Conservation (phyloP, 1,140 invertebrate species). For the Scylla paramamosain region DNA sequence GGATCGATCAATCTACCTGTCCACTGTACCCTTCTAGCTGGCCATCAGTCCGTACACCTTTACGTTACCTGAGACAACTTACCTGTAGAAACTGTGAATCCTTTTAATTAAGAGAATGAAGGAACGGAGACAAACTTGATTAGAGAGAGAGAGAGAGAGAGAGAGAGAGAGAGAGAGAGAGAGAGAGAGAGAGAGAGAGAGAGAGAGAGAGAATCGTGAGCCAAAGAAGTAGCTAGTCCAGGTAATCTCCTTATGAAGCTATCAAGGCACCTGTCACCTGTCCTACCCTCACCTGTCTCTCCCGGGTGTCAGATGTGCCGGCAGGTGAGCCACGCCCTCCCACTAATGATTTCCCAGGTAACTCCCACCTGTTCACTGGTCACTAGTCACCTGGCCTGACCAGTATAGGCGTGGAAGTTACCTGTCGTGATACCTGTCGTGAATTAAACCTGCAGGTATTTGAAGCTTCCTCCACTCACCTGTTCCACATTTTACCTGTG, state of each 20-base stretch:
- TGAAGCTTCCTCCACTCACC: background rate
- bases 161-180: too few species aligned
- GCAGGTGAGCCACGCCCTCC: background rate
- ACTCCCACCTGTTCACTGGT: background rate
- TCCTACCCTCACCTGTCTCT: background rate
- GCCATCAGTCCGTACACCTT: too few species aligned
- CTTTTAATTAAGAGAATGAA: too few species aligned
- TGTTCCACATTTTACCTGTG: background rate
- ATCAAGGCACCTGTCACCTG: background rate
- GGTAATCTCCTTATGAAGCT: background rate
- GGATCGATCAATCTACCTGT: too few species aligned
- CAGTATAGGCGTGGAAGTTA: background rate
- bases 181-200: background rate
- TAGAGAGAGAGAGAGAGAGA: constrained; percentile 1
- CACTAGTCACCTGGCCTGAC: background rate
- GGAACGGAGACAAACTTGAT: background rate
- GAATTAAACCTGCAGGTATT: background rate
- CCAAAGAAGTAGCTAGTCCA: too few species aligned
- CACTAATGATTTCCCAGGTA: background rate
- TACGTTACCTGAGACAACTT: too few species aligned
- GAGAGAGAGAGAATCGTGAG: too few species aligned
- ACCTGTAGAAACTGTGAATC: too few species aligned
- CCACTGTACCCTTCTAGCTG: too few species aligned
- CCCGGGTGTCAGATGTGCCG: background rate
- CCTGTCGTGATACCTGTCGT: background rate